A percentile compares a stretch with the other conserved stretches of the same genome.
Evolutionary conservation across 2,888 invertebrate species (phyloP).

Genomic region (Zeuzera pyrina): DNA sequence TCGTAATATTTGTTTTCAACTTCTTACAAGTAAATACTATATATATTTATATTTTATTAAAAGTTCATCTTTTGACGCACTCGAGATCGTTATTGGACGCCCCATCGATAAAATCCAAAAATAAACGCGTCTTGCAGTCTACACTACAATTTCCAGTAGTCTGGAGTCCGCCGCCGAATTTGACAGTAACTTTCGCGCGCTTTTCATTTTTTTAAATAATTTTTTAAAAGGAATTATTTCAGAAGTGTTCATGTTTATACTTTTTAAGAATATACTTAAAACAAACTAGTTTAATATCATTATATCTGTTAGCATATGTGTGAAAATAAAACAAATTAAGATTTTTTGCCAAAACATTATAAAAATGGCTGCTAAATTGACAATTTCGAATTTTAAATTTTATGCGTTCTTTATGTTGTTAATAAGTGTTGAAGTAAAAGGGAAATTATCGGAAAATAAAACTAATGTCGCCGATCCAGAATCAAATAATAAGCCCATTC

Average conservation of each 20-base stretch:
- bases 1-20: no score
- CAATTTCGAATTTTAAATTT: no score
- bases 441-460: slow-evolving; percentile 30
- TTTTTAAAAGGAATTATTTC: slow-evolving; percentile 12
- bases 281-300: no score
- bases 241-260: slow-evolving; percentile 27
- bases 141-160: slow-evolving; percentile 32
- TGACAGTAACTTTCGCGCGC: slow-evolving; percentile 13
- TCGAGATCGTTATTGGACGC: slow-evolving; percentile 22
- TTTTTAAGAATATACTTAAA: no score
- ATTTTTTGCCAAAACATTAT: no score
- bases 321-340: no score
- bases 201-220: slow-evolving; percentile 24
- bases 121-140: slow-evolving; percentile 42
- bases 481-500: slow-evolving; percentile 24
- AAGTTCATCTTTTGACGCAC: slow-evolving; percentile 14
- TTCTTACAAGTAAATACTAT: no score
- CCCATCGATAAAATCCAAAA: slow-evolving; percentile 36
- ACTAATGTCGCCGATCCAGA: slow-evolving; percentile 24
- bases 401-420: slow-evolving; percentile 29
- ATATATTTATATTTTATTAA: no score
- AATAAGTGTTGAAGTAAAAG: slow-evolving; percentile 25
- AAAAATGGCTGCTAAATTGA: no score
- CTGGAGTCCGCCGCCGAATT: slow-evolving; percentile 32
- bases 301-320: no score